A percentile compares a stretch with the other conserved stretches of the same genome.
These are phyloP conservation scores for Clupea harengus DNA, from an alignment of 2,113 vertebrate species.

Conservation along the genomic window DNA sequence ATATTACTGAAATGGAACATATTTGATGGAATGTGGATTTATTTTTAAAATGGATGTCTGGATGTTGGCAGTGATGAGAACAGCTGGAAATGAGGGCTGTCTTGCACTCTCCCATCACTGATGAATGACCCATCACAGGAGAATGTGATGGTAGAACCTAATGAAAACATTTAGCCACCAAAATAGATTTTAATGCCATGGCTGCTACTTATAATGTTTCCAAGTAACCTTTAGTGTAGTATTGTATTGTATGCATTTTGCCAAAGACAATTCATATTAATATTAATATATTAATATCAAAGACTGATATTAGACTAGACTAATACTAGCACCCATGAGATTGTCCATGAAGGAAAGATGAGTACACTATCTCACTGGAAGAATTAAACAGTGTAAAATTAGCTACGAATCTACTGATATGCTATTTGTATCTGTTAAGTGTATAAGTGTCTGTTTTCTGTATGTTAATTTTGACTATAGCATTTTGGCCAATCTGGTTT, in stretches of 20 bases:
- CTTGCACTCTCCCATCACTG: background rate
- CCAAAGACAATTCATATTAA: too few relatives aligned
- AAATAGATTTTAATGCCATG: background rate
- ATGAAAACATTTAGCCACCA: conserved; percentile 10
- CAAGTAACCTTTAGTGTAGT: background rate
- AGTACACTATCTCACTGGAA: background rate
- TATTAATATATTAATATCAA: too few relatives aligned
- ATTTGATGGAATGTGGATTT: conserved; percentile 11
- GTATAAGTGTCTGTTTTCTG: too few relatives aligned
- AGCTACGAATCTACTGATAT: too few relatives aligned
- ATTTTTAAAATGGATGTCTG: conserved; percentile 10
- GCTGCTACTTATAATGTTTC: background rate
- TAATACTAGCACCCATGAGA: background rate
- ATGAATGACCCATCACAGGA: background rate
- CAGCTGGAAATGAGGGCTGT: background rate
- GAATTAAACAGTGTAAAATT: background rate
- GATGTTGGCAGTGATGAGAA: background rate
- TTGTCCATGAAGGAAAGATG: background rate
- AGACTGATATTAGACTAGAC: too few relatives aligned
- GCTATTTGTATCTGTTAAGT: too few relatives aligned
- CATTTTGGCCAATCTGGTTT: background rate
- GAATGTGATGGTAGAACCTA: background rate
- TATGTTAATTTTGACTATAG: too few relatives aligned
- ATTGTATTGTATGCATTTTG: background rate
- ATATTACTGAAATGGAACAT: conserved; percentile 6